A percentile compares a stretch with the other conserved stretches of the same genome.
phyloP scores from a whole-genome alignment of 2,888 invertebrate genomes.

The Phorcus lineatus region DNA sequence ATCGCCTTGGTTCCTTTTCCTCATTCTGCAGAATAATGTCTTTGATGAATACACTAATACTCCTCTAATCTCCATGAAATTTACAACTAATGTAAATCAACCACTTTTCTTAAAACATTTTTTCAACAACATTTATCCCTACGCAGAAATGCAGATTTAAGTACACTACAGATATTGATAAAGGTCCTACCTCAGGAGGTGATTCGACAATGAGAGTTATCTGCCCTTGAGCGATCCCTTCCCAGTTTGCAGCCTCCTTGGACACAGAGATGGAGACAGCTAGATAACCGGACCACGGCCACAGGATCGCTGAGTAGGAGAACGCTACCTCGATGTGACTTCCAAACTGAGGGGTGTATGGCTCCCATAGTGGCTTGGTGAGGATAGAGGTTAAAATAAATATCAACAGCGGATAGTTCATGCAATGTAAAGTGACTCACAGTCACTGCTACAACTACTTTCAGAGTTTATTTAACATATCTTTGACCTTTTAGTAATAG shows the following conservation, averaged over 20 bases:
- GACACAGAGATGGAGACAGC: constrained; percentile 86
- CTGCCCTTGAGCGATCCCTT: constrained; percentile 86
- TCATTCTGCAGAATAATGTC: constrained; percentile 48
- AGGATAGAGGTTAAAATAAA: neutral
- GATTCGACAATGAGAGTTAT: constrained; percentile 85
- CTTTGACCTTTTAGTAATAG: neutral
- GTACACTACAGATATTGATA: too few relatives aligned
- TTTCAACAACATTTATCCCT: too few relatives aligned
- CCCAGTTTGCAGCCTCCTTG: constrained; percentile 82
- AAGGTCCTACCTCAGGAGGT: constrained; percentile 78
- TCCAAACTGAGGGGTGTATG: constrained; percentile 88
- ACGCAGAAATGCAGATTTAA: too few relatives aligned
- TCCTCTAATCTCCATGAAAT: too few relatives aligned
- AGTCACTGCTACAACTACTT: too few relatives aligned
- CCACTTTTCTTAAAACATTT: too few relatives aligned
- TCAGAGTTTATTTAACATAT: too few relatives aligned
- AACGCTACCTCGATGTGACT: constrained; percentile 85
- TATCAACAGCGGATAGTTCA: neutral
- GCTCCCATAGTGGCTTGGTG: constrained; percentile 86
- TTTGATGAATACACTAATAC: too few relatives aligned
- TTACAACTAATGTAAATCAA: too few relatives aligned
- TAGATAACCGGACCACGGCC: constrained; percentile 98
- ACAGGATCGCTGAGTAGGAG: constrained; percentile 86
- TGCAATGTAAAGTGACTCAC: neutral
- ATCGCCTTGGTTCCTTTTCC: constrained; percentile 67